phyloP scores from a whole-genome alignment of 1,140 invertebrate species.

The Drosophila ironensis region DNA sequence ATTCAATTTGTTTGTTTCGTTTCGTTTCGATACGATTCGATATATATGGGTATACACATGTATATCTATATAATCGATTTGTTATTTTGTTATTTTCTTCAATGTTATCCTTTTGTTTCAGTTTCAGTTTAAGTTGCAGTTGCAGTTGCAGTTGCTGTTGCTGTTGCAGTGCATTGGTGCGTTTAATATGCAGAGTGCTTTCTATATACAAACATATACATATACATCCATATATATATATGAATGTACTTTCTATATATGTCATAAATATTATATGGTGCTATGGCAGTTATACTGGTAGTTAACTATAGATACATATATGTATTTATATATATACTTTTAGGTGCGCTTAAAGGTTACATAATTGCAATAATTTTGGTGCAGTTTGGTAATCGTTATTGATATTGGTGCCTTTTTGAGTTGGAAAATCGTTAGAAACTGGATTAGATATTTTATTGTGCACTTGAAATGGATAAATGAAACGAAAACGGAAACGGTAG shows the following conservation, averaged over 20 bases:
- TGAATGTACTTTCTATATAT: conserved; percentile 19
- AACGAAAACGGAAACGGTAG: not conserved
- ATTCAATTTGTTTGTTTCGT: not conserved
- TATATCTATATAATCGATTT: not conserved
- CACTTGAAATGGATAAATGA: conserved; percentile 57
- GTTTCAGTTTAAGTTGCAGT: no score
- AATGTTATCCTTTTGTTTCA: conserved; percentile 31
- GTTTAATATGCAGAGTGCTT: conserved; percentile 68
- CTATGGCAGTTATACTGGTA: conserved; percentile 35
- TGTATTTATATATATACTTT: conserved; percentile 5
- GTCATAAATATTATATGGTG: conserved; percentile 38
- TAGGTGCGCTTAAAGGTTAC: conserved; percentile 48
- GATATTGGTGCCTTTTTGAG: conserved; percentile 36
- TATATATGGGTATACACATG: not conserved
- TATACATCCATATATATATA: conserved; percentile 13
- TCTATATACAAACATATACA: conserved; percentile 39
- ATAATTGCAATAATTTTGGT: conserved; percentile 55
- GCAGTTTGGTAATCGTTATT: conserved; percentile 42
- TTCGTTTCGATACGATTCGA: conserved; percentile 3
- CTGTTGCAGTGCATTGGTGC: conserved; percentile 58
- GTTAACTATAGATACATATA: conserved; percentile 17
- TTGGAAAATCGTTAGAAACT: conserved; percentile 42
- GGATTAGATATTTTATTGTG: conserved; percentile 42
- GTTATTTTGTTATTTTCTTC: conserved; percentile 7
- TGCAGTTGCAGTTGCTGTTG: no score